Base-by-base conservation (phyloP, 2,113 vertebrate species). In the Ondatra zibethicus region DNA sequence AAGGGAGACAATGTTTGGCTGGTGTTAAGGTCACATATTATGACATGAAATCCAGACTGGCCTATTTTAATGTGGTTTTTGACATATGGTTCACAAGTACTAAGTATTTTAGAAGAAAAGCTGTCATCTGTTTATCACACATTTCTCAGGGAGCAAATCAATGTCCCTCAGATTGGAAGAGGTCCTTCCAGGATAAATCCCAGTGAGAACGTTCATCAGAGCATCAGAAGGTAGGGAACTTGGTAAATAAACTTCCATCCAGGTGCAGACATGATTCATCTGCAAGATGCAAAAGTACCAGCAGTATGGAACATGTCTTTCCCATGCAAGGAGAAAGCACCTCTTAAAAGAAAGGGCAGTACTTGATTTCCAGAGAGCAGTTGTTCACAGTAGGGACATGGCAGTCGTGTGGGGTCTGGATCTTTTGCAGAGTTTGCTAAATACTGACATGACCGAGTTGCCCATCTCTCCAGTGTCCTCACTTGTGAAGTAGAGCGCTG, bases 61-160 rank as follows among this genome's bases (percentile, higher is more conserved):
- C 42, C 87, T 19, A 52, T 85, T 3, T 87, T 2, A 12, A 89
- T 33, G 93, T 75, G 76, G 17, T 91, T 93, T 91, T 2, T 50
- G 89, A 39, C 82, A 33, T 61, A 39, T 45, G 95, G n/a, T 89
- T 95, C 93, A 96, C 55, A 82, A 94, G 87, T 66, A 33, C 13
- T 78, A 94, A 81, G 45, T 42, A 68, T 89, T 94, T 87, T 68
- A 75, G 86, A 95, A 84, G 77, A 92, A 89, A 92, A 91, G 13
- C 55, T 78, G 58, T 58, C 77, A 91, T 31, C 23, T 81, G 58
- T 92, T 92, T 77, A 95, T 25, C 63, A 91, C 33, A 45, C 47
- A 75, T 89, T 91, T 96, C 47, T 95, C 42, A 52, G 47, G 61
- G 42, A 92, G 36, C 25, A 96, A 95, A 97, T 88, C 75, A 95